Base-by-base conservation (phyloP, 2,888 invertebrate genomes). In the Orchesellides sinensis region DNA sequence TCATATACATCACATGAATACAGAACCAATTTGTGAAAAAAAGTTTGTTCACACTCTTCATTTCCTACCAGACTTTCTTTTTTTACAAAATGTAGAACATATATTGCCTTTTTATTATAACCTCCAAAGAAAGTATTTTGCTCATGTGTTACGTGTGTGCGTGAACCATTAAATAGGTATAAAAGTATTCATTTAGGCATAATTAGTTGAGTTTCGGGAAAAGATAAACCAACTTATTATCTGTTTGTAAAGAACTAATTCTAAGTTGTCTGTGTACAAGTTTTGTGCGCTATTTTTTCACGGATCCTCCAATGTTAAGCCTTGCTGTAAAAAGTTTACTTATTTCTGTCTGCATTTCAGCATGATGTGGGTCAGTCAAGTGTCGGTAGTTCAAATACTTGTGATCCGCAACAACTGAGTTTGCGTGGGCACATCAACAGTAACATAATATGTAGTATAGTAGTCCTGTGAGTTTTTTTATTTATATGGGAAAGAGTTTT, bases 301-400 rank as follows among this genome's bases (percentile, higher is more conserved):
- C 14, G 40, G 10, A 5, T 8, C 2, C 40, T 8, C n/a, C 2
- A 2, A 40, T n/a, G 10, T 40, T 40, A 5, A 1, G 40, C n/a
- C 10, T 40, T 5, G 14, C 10, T 40, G 10, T 2, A 40, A 40
- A 8, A 40, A 40, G 40, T 2, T 14, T 40, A 40, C n/a, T 14
- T 40, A 40, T 40, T 14, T 8, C 10, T 40, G n/a, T 40, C 10
- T 40, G 40, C 40, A 40, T 40, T 10, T 40, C 10, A 40, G 40
- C n/a, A 40, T 65, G 40, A 65, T 75, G 12, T 66, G 27, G 65
- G 75, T 75, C 75, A 54, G 27, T 75, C 75, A 75, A 74, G 66
- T 56, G 75, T 10, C 40, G 65, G 40, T 45, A 29, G 4, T 14
- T 61, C 32, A 17, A 32, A 56, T 25, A 25, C 12, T 12, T 6